Base-by-base conservation (phyloP, 2,797 vertebrate genomes). In the Manis crassicaudata region DNA sequence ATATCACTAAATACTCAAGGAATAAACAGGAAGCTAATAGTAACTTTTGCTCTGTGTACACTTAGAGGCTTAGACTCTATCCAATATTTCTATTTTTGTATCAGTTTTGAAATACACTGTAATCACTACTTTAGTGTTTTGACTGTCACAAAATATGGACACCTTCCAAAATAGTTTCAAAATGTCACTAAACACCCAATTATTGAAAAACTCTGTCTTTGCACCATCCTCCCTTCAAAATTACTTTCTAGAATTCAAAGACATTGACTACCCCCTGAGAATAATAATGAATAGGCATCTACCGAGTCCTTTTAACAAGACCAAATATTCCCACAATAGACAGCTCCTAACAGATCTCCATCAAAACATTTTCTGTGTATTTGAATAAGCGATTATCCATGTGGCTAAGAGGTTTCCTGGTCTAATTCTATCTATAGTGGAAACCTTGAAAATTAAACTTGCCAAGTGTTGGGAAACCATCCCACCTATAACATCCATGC, bases 91-190 rank as follows among this genome's bases (percentile, higher is more conserved):
- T 56, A 92, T 37, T 93, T 95, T 95, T 35, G 40, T 54, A 75
- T 75, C 37, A 79, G 35, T 92, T 90, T 91, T 80, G 32, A 88
- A 90, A 75, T 43, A 96, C 6, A 87, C 1, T 58, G 7, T 16
- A 79, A 82, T 79, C 65, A 87, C 62, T 93, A 90, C 37, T 60
- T 81, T 58, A 62, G 17, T 89, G 70, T 92, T 92, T 54, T 87
- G 70, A 68, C 76, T 90, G 84, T 82, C 70, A 88, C 46, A 87
- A 81, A 90, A 92, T 43, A 92, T 14, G 70, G 10, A 67, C 54
- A 96, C 65, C 58, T 96, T 73, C 83, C 76, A 97, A 96, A 97
- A 73, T 58, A 90, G 88, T 70, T 96, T 82, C 37, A 88, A 89
- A 95, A 92, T 89, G 89, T 62, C 70, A 95, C 58, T 79, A 80